Conservation (phyloP, 2,797 vertebrate species). For the Hippocampus kuda region DNA sequence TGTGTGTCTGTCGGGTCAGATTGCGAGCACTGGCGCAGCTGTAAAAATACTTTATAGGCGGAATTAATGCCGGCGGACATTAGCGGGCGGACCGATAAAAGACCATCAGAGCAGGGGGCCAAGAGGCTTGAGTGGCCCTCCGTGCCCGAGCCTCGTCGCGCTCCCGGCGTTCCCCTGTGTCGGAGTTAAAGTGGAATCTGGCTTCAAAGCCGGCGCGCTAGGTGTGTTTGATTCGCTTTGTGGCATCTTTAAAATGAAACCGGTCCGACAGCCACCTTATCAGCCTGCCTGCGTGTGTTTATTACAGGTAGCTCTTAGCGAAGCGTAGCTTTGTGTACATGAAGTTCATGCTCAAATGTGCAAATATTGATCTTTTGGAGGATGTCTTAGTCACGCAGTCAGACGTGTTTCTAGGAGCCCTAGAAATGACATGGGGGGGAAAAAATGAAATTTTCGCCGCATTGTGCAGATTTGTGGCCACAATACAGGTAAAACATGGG, state of each 20-base stretch:
- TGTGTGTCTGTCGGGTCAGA: conserved; percentile 22
- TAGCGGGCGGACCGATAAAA: conserved; percentile 34
- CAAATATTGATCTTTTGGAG: conserved; percentile 1
- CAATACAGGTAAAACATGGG: too few relatives aligned
- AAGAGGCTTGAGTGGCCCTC: conserved; percentile 1
- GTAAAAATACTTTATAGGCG: conserved; percentile 46
- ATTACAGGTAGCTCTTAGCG: background rate
- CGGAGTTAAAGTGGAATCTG: conserved; percentile 3
- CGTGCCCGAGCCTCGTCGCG: background rate
- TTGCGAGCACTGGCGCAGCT: conserved; percentile 22
- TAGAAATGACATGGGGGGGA: background rate
- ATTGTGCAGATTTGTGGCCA: background rate
- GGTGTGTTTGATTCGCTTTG: conserved; percentile 6
- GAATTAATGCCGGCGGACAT: conserved; percentile 41
- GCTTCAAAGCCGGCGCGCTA: background rate
- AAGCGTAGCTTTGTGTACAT: background rate
- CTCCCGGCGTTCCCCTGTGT: conserved; percentile 12
- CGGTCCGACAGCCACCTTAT: background rate
- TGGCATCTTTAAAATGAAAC: background rate
- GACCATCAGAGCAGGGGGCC: conserved; percentile 6
- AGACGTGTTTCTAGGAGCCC: background rate
- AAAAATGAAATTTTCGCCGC: background rate
- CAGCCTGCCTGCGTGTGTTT: background rate
- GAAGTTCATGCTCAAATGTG: background rate
- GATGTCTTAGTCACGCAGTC: background rate